phyloP scores from a whole-genome alignment of 2,888 invertebrate genomes.

The Agrochola circellaris region DNA sequence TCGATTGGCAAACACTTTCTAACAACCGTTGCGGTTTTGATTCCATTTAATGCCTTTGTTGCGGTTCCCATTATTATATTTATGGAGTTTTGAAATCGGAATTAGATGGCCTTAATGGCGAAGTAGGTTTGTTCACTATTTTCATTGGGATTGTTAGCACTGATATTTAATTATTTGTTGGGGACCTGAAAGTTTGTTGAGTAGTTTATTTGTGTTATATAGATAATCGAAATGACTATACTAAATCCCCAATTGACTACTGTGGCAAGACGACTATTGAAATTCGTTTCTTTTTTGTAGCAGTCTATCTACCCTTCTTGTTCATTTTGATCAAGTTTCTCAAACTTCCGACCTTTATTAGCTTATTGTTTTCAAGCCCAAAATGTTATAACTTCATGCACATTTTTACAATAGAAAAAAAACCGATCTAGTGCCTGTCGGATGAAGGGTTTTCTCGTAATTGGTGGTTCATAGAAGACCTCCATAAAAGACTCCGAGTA shows the following conservation, averaged over 20 bases:
- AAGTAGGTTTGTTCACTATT: not conserved
- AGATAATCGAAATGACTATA: not conserved
- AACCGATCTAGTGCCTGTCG: too few species aligned
- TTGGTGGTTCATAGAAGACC: not conserved
- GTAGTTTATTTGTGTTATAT: not conserved
- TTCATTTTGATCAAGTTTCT: not conserved
- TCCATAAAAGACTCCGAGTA: not conserved
- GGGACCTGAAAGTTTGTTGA: not conserved
- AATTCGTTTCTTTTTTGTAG: not conserved
- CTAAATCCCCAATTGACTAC: not conserved
- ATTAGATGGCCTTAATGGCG: constrained; percentile 35
- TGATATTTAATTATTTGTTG: constrained; percentile 14
- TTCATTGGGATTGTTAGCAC: not conserved
- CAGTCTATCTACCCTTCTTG: not conserved
- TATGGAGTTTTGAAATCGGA: constrained; percentile 38
- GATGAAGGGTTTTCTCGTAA: too few species aligned
- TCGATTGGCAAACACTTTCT: constrained; percentile 60
- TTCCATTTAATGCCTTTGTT: constrained; percentile 50
- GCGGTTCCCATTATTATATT: constrained; percentile 53
- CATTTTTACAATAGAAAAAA: too few species aligned
- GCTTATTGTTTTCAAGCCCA: not conserved
- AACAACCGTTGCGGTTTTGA: constrained; percentile 56
- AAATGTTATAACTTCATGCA: not conserved
- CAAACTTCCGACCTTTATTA: not conserved
- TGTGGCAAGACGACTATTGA: not conserved